Base-by-base conservation (phyloP, 1,140 invertebrate species). In the Zaprionus camerounensis region DNA sequence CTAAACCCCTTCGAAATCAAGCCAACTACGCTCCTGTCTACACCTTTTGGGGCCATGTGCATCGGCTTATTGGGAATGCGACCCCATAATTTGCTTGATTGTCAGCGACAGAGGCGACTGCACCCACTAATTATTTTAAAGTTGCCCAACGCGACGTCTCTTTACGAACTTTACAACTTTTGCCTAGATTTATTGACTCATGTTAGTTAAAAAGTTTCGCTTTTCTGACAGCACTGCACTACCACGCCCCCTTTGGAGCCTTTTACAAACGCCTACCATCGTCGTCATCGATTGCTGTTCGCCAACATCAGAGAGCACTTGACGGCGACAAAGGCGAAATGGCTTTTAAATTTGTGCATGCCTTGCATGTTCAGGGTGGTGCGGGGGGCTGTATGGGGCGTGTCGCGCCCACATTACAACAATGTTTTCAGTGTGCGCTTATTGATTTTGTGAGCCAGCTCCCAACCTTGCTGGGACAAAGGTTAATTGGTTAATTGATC, bases 81-180 rank as follows among this genome's bases (percentile, higher is more conserved):
- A 79, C 64, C 84, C 84, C 85, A 84, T 90, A 87, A 87, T 87
- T 87, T 87, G 77, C 68, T 55, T 67, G 72, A 87, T 88, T 87
- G 83, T 87, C 84, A 88, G 78, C 67, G 36, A 64, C 67, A 26
- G 38, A 44, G 46, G 58, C 57, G 78, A 82, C 76, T 75, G 85
- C 85, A 90, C 85, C 85, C 81, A 90, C 88, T 90, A 90, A 90
- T 90, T 90, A 90, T 90, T 90, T 90, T 85, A 90, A 88, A 88
- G 81, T 90, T 88, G 81, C 71, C 63, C 66, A 80, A 78, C 84
- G 85, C 84, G 81, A 78, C 70, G 78, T 73, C 80, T 78, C 65
- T 72, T 76, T 51, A 5, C 46, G 41, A 49, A 49, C 20, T 13
- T 22, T 74, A 56, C 64, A 73, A 77, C 74, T 77, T 55, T 80